These are phyloP conservation scores for Trematocara macrostoma DNA, from an alignment of 2,113 vertebrate genomes.

Conservation along the genomic window DNA sequence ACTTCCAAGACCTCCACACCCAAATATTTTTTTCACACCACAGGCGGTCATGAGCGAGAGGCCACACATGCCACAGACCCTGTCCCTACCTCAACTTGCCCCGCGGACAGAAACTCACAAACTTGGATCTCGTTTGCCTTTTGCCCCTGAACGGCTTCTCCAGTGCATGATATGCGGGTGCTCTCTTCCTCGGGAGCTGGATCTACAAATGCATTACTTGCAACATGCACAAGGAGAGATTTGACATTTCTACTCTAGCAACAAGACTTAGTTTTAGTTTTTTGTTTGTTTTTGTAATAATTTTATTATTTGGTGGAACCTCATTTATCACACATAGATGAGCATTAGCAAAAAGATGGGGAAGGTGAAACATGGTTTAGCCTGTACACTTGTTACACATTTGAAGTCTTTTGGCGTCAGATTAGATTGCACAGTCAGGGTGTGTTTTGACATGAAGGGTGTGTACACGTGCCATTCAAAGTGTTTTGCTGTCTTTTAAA, in stretches of 20 bases:
- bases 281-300: background rate
- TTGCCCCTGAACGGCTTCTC: constrained; percentile 65
- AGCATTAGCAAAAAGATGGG: constrained; percentile 1
- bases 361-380: background rate
- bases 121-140: constrained; percentile 63
- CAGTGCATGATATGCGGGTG: constrained; percentile 77
- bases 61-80: constrained; percentile 57
- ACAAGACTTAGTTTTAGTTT: background rate
- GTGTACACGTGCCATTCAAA: background rate
- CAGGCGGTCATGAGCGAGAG: constrained; percentile 65
- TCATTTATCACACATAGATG: constrained; percentile 17
- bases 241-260: constrained; percentile 37
- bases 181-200: constrained; percentile 69
- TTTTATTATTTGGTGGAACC: constrained; percentile 1
- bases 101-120: constrained; percentile 60
- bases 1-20: constrained; percentile 58
- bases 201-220: constrained; percentile 78
- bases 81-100: constrained; percentile 61
- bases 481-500: background rate
- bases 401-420: background rate
- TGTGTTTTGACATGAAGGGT: background rate
- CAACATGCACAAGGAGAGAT: constrained; percentile 76
- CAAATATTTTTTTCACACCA: constrained; percentile 69
- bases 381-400: constrained; percentile 6
- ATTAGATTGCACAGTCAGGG: background rate